Base-by-base conservation (phyloP, 2,797 vertebrate species). In the Pseudochirops corinnae region DNA sequence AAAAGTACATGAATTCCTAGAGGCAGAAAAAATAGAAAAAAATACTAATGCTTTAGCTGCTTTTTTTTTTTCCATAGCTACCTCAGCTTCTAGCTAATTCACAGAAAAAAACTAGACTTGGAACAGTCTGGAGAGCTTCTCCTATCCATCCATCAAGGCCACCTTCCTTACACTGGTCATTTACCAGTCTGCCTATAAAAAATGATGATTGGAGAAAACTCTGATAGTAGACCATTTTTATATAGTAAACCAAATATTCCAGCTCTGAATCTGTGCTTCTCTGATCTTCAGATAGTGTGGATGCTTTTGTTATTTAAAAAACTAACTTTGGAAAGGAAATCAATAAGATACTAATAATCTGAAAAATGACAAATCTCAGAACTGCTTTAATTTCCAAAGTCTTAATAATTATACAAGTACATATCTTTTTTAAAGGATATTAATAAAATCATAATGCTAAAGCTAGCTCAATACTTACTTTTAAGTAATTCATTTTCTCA, bases 401-500 rank as follows among this genome's bases (percentile, higher is more conserved):
- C 96, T 97, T n/a, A 94, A 97, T 96, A 94, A 98, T 94, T 94
- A 96, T 95, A 94, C 90, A 95, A 94, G 96, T 95, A 94, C 13
- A 28, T 96, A 96, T 82, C 11, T 97, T 96, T 93, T 93, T 97
- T 95, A 93, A 56, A 21, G 96, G 97, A 92, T 98, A 96, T 98
- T 97, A 91, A 90, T 94, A 13, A 96, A 98, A 92, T 46, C 26
- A 60, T 95, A 97, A 94, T 97, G 93, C 94, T 98, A 95, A 50
- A 96, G 92, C 90, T 93, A 96, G 96, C 96, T 91, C 97, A 94
- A 97, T 97, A 96, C 97, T 97, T 97, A 92, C 94, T 95, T 98
- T 98, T 97, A 98, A 96, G 96, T 98, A 98, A 98, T 99, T 98
- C 98, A 98, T 98, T 98, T 97, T 97, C 98, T 98, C 82, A 39